Percentiles rank a stretch among this genome's conserved stretches.
Evolutionary conservation across 2,113 vertebrate genomes (phyloP).

Genomic region (Tinamus guttatus): DNA sequence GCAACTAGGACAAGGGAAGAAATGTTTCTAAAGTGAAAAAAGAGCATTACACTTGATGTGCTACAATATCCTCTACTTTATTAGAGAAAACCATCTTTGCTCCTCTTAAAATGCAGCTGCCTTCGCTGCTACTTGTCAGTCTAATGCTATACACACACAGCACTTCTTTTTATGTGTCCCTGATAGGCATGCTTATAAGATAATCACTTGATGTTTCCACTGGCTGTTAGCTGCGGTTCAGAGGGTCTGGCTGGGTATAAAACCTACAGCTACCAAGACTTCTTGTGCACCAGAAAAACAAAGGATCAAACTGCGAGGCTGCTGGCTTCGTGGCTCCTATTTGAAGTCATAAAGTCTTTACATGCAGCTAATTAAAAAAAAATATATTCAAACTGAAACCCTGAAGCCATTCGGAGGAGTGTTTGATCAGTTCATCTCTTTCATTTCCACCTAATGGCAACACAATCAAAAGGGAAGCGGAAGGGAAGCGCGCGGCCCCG

Average conservation of each 20-base stretch:
- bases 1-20: neutral
- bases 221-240: neutral
- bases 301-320: neutral
- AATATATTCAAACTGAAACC: slow-evolving; percentile 18
- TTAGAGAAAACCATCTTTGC: neutral
- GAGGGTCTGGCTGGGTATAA: neutral
- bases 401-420: slow-evolving; percentile 32
- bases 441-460: slow-evolving; percentile 37
- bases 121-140: neutral
- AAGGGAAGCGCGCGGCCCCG: neutral
- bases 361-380: slow-evolving; percentile 30
- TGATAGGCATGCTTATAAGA: neutral
- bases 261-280: neutral
- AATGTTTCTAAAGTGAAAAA: neutral
- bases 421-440: slow-evolving; percentile 50
- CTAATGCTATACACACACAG: neutral
- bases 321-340: neutral
- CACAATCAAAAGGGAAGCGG: neutral
- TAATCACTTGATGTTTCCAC: neutral
- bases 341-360: slow-evolving; percentile 34
- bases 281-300: neutral
- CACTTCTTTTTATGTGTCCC: neutral
- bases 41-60: neutral
- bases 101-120: neutral
- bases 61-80: neutral